Evolutionary conservation across 2,113 vertebrate genomes (phyloP).

Genomic region (Columbina picui): DNA sequence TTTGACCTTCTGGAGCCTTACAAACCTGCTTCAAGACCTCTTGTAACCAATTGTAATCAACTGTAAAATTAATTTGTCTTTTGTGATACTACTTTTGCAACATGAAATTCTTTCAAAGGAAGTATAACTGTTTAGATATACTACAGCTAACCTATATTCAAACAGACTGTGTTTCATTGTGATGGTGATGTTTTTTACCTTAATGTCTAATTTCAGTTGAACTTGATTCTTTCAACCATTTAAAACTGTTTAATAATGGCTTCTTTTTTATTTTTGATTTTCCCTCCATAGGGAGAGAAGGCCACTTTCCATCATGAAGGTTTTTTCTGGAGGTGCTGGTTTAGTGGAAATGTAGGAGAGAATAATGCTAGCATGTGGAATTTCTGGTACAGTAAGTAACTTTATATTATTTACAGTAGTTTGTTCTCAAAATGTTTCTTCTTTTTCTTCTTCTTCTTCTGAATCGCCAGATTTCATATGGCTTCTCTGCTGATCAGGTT

Average conservation of each 20-base stretch:
- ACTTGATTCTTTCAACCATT: background rate
- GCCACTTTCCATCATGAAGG: conserved; percentile 89
- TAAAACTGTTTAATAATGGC: background rate
- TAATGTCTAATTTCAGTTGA: background rate
- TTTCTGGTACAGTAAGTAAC: conserved; percentile 93
- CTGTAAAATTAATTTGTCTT: background rate
- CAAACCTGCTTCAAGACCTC: background rate
- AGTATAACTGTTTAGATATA: background rate
- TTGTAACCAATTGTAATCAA: background rate
- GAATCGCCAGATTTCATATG: background rate
- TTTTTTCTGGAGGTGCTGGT: conserved; percentile 95
- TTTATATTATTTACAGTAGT: background rate
- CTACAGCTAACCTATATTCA: background rate
- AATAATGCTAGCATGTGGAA: conserved; percentile 80
- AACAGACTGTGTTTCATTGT: background rate
- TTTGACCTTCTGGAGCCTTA: background rate
- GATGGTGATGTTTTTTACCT: background rate
- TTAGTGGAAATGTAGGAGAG: conserved; percentile 72
- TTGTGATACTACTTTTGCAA: background rate
- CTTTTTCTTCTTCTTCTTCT: background rate
- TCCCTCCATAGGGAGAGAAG: conserved; percentile 54
- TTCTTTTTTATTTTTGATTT: background rate
- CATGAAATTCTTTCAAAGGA: background rate
- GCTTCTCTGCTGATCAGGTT: background rate
- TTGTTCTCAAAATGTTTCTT: background rate